Base-by-base conservation (phyloP, 1,140 invertebrate species). In the Sycobia sp. region DNA sequence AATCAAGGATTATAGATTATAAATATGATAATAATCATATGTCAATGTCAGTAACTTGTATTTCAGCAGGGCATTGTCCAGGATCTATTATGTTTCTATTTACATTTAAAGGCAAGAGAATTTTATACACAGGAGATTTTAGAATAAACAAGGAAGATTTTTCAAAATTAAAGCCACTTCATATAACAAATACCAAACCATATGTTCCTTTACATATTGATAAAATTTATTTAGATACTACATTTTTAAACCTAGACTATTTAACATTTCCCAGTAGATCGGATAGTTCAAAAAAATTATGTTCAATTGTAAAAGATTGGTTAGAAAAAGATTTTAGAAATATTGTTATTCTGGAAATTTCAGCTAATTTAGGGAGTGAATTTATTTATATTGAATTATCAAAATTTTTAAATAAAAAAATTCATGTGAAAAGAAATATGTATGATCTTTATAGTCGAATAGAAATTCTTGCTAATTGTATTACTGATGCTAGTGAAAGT, bases 51-150 rank as follows among this genome's bases (percentile, higher is more conserved):
- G 85, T 90, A 1, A 87, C 84, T 0, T 74, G 83, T 8, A 82
- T 90, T 50, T 84, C 89, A 20, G 87, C 89, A 3, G 88, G 86
- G 14, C 90, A 91, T 73, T 89, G 89, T 76, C 85, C 88, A 8
- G 90, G 90, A 0, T 89, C 90, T 3, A 83, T 90, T 0, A 91
- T 91, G 90, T 90, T 90, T 74, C 66, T 90, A 11, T 87, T 90
- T 67, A 85, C 86, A 77, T 83, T 65, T 39, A 65, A 75, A 29
- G 64, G 78, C 36, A 67, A 73, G 18, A 74, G 73, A 11, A 73
- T 91, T 60, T 76, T 91, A 5, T 90, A 88, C 67, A 91, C 89
- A 0, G 90, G 90, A 0, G 90, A 91, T 74, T 91, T 89, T 73
- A 79, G 89, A 69, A 82, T 89, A 8, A 78, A 82, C 59, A 53